A percentile compares a stretch with the other conserved stretches of the same genome.
phyloP scores from a whole-genome alignment of 53 echinoderm and acorn worm species.

The Stichopus horrens region DNA sequence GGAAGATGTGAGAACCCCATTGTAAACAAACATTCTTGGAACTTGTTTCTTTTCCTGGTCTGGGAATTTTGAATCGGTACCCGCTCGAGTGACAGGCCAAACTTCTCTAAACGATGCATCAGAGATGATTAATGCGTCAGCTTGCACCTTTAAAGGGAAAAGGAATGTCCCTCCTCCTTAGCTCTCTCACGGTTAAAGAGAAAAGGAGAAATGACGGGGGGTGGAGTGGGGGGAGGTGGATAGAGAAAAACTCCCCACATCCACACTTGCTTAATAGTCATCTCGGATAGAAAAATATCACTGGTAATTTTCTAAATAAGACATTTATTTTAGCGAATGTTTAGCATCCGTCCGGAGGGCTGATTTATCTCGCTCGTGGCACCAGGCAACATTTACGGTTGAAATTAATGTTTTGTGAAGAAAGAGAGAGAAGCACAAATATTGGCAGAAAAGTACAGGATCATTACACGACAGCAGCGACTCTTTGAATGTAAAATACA shows the following conservation, averaged over 20 bases:
- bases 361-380: constrained; percentile 2
- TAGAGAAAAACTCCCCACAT: constrained; percentile 1
- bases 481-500: background rate
- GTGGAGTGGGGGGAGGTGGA: background rate
- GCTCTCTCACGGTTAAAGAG: background rate
- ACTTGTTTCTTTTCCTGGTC: constrained; percentile 30
- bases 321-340: constrained; percentile 31
- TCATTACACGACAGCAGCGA: background rate
- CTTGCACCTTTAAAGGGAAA: constrained; percentile 16
- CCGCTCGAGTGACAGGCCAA: constrained; percentile 13
- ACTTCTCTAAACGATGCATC: constrained; percentile 28
- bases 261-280: constrained; percentile 25
- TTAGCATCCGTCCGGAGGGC: background rate
- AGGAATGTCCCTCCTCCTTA: background rate
- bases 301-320: constrained; percentile 24
- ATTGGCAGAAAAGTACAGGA: constrained; percentile 10
- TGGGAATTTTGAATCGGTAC: constrained; percentile 22
- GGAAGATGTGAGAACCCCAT: constrained; percentile 21
- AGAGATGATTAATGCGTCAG: constrained; percentile 7
- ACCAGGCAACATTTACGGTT: background rate
- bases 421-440: background rate
- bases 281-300: constrained; percentile 23
- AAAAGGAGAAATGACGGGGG: background rate
- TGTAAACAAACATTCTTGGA: constrained; percentile 24
- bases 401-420: constrained; percentile 7